Percentiles rank a stretch among this genome's conserved stretches.
Evolutionary conservation across 2,113 vertebrate genomes (phyloP).

Genomic region (Hiodon tergisus): DNA sequence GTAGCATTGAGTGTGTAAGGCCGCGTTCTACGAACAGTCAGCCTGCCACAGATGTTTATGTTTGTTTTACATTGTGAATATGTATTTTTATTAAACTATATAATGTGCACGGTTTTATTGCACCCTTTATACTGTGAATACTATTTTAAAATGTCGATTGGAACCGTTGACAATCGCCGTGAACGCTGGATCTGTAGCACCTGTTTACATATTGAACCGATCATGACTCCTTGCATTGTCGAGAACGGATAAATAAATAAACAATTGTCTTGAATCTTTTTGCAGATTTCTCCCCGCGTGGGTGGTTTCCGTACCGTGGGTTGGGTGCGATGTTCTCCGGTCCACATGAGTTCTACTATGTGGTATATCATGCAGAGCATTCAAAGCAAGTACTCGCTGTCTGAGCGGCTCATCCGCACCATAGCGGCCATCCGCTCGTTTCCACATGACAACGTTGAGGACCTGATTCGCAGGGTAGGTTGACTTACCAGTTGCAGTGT

Average conservation of each 20-base stretch:
- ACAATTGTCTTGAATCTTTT: background rate
- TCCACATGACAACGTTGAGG: slow-evolving; percentile 91
- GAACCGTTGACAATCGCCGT: too few relatives aligned
- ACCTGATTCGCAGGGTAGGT: slow-evolving; percentile 85
- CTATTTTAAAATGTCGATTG: too few relatives aligned
- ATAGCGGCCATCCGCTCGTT: slow-evolving; percentile 95
- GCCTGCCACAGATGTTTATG: too few relatives aligned
- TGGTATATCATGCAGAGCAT: slow-evolving; percentile 94
- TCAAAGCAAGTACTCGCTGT: slow-evolving; percentile 93
- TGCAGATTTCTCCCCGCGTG: slow-evolving; percentile 15
- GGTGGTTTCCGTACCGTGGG: slow-evolving; percentile 35
- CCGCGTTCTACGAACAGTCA: too few relatives aligned
- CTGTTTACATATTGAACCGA: too few relatives aligned
- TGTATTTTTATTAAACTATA: too few relatives aligned
- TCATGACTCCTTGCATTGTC: too few relatives aligned
- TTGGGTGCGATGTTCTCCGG: slow-evolving; percentile 67
- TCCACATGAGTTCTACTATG: slow-evolving; percentile 74
- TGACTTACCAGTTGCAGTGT: background rate
- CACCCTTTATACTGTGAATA: too few relatives aligned
- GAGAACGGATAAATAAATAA: background rate
- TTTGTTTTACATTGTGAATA: too few relatives aligned
- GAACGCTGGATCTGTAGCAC: too few relatives aligned
- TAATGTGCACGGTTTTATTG: too few relatives aligned
- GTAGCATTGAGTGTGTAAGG: too few relatives aligned
- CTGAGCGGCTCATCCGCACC: slow-evolving; percentile 88